A percentile compares a stretch with the other conserved stretches of the same genome.
These are phyloP conservation scores for Paradisaea rubra DNA, from an alignment of 2,113 vertebrate species.

Conservation along the genomic window DNA sequence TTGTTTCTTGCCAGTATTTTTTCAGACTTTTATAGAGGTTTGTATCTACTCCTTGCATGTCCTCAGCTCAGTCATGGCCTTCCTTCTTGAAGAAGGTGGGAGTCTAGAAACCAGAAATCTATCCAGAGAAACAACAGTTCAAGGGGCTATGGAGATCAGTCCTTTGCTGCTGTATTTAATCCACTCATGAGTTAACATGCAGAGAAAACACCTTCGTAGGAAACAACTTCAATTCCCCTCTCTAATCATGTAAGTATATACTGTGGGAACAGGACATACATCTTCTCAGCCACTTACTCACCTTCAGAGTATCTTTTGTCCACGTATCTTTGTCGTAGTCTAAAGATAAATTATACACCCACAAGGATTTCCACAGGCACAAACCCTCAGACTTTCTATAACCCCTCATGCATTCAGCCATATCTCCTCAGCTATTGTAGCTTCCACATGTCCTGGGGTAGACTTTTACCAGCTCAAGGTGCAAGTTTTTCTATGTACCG, in stretches of 20 bases:
- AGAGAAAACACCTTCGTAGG: not conserved
- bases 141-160: not conserved
- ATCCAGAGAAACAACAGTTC: not conserved
- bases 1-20: not conserved
- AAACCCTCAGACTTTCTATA: not conserved
- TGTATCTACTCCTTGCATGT: not conserved
- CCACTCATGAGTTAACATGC: rapidly evolving
- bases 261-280: not conserved
- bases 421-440: not conserved
- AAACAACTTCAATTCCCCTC: not conserved
- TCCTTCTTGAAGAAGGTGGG: not conserved
- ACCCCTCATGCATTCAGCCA: not conserved
- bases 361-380: not conserved
- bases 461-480: not conserved
- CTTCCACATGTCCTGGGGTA: not conserved
- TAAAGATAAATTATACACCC: not conserved
- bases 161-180: not conserved
- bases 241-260: not conserved
- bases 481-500: not conserved
- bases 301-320: not conserved
- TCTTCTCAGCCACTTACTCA: not conserved
- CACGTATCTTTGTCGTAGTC: rapidly evolving
- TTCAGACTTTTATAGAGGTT: not conserved
- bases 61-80: not conserved
- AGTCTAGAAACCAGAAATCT: not conserved